Base-by-base conservation (phyloP, 1,140 invertebrate genomes). In the Cardiocondyla obscurior region DNA sequence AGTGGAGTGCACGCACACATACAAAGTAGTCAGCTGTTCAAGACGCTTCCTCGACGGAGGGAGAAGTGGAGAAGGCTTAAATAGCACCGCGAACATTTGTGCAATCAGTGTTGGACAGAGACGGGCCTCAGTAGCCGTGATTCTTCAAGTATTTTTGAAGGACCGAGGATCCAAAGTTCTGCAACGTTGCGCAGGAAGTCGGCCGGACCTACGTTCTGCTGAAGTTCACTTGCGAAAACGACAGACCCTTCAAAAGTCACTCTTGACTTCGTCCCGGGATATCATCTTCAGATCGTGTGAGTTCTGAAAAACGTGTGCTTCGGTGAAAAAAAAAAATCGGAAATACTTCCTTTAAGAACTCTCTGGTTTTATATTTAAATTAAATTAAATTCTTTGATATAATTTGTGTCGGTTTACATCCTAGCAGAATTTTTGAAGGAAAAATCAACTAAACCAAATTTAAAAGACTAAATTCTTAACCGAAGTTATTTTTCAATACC, bases 41-140 rank as follows among this genome's bases (percentile, higher is more conserved):
- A 86, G 90, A 85, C 88, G 81, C 85, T 88, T 88, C 74, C 87
- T 46, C 65, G 84, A 53, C 81, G 87, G 82, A 74, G 89, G 90
- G 89, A 74, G 83, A 44, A 67, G 82, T 83, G 73, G 89, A 89
- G 91, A 94, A 85, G 89, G 92, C 92, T 94, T 94, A 94, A 94
- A 94, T 94, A 94, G 91, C 90, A 85, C 91, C 86, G 85, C 82
- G 57, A 69, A 87, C 83, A 83, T 74, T 88, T 67, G 79, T 90
- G 86, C 82, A 79, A 58, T 89, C 85, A 94, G 94, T 94, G 86
- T 88, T 85, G 88, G 89, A 84, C 90, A 88, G 90, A 84, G 89
- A 72, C 69, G 51, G 64, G 22, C 12, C 30, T 53, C 62, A 25
- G 44, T 33, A 10, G 55, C 5, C 55, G 72, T 51, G 19, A 5